phyloP scores from a whole-genome alignment of 2,113 vertebrate species.

The Alligator mississippiensis region DNA sequence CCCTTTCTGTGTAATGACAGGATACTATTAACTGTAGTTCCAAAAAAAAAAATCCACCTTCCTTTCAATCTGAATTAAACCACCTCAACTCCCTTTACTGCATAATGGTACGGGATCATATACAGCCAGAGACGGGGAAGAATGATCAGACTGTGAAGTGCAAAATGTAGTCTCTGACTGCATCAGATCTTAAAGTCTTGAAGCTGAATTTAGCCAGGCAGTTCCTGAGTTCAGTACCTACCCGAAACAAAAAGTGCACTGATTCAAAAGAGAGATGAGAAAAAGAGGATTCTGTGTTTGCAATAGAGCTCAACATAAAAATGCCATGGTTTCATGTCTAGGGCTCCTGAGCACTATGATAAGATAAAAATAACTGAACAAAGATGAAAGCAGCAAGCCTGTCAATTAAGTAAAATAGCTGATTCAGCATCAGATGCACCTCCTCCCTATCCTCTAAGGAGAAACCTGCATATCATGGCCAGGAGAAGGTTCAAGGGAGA shows the following conservation, averaged over 20 bases:
- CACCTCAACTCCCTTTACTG: constrained; percentile 37
- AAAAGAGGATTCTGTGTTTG: neutral
- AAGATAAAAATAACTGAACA: constrained; percentile 20
- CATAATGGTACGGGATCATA: constrained; percentile 18
- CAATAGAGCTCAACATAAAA: neutral
- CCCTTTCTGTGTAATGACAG: constrained; percentile 1
- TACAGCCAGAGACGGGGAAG: constrained; percentile 45
- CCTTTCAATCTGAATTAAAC: constrained; percentile 44
- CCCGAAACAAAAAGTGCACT: neutral
- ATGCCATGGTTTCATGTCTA: constrained; percentile 18
- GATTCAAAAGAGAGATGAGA: neutral
- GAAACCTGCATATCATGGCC: neutral
- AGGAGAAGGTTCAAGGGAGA: neutral
- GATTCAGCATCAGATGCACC: constrained; percentile 24
- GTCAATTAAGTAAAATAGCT: neutral
- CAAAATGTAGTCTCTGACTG: constrained; percentile 55
- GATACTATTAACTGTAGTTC: constrained; percentile 24
- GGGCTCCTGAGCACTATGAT: constrained; percentile 1
- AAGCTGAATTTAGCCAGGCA: constrained; percentile 54
- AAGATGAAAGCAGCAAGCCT: constrained; percentile 41
- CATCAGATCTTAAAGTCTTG: constrained; percentile 40
- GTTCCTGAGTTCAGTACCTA: neutral
- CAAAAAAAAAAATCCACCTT: neutral
- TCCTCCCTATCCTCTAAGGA: constrained; percentile 11
- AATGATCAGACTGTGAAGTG: constrained; percentile 51